Base-by-base conservation (phyloP, 2,113 vertebrate genomes). In the Chaetura pelagica region DNA sequence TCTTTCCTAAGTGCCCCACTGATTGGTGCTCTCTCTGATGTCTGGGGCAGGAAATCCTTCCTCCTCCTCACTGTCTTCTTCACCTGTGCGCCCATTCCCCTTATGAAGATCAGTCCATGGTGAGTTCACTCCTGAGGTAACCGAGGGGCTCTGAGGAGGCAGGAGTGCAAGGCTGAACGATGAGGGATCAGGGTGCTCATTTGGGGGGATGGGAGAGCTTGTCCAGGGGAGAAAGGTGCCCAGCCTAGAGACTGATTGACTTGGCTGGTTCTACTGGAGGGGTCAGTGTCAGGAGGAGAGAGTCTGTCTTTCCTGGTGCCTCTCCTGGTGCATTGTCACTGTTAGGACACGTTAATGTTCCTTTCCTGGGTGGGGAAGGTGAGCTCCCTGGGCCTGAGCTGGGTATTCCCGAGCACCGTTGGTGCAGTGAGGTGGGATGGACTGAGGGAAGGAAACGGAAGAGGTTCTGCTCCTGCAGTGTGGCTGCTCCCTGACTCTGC, bases 41-140 rank as follows among this genome's bases (percentile, higher is more conserved):
- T 99, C 61, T 99, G 99, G 99, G 99, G 99, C 55, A 98, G 99
- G 89, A 99, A 99, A 95, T 99, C 99, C 77, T 99, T 99, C 97
- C 98, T 99, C 96, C 98, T 99, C 38, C 98, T 98, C 89, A 99
- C 99, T 0, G 99, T 99, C 93, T 99, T 99, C 98, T 99, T 99
- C 97, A 99, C 99, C 1, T 99, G 99, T 72, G 99, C 99, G 1
- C 99, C 99, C 57, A 99, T 99, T 92, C 99, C 99, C 32, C 98
- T 99, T 80, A 99, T 99, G 99, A 99, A 98, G 98, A 99, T 99
- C 97, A 99, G 98, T 93, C 99, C 99, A 0, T 99, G 99, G 99
- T 99, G 95, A 98, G 98, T 93, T 67, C 48, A 13, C 40, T 20
- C 51, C 18, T 78, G 32, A 42, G 9, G 7, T 24, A 84, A 48